phyloP scores from a whole-genome alignment of 2,113 vertebrate genomes.

The Nanorana parkeri region DNA sequence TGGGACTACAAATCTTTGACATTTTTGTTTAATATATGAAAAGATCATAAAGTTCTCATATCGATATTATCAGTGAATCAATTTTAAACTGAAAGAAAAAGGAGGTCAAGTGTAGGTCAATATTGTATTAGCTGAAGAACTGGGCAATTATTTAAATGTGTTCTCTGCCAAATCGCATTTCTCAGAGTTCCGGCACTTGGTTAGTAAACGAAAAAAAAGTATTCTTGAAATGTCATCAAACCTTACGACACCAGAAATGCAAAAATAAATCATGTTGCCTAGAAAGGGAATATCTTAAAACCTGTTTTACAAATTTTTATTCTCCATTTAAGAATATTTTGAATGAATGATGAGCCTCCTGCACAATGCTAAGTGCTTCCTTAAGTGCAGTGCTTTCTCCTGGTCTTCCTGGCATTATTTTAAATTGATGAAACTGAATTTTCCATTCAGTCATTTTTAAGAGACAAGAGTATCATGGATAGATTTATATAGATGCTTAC shows the following conservation, averaged over 20 bases:
- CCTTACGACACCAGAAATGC: slow-evolving; percentile 39
- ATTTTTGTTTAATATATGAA: neutral
- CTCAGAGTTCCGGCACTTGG: slow-evolving; percentile 23
- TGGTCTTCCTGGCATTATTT: slow-evolving; percentile 46
- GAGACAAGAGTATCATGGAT: slow-evolving; percentile 12
- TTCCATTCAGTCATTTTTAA: slow-evolving; percentile 42
- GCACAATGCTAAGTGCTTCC: slow-evolving; percentile 33
- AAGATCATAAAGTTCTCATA: slow-evolving; percentile 46
- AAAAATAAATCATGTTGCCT: slow-evolving; percentile 45
- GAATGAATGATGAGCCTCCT: slow-evolving; percentile 42
- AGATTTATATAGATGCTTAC: slow-evolving; percentile 28
- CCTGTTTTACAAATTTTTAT: slow-evolving; percentile 33
- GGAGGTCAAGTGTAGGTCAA: slow-evolving; percentile 49
- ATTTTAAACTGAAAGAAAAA: slow-evolving; percentile 31
- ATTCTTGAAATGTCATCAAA: slow-evolving; percentile 48
- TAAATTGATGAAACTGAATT: slow-evolving; percentile 40
- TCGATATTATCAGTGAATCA: slow-evolving; percentile 37
- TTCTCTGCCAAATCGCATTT: slow-evolving; percentile 22
- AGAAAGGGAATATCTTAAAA: slow-evolving; percentile 34
- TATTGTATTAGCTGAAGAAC: slow-evolving; percentile 53
- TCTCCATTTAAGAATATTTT: slow-evolving; percentile 37
- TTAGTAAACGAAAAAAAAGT: slow-evolving; percentile 47
- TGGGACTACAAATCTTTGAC: neutral
- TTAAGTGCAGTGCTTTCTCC: slow-evolving; percentile 44
- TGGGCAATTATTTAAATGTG: slow-evolving; percentile 48